Base-by-base conservation (phyloP, 2,888 invertebrate species). In the Ischnus inquisitorius region DNA sequence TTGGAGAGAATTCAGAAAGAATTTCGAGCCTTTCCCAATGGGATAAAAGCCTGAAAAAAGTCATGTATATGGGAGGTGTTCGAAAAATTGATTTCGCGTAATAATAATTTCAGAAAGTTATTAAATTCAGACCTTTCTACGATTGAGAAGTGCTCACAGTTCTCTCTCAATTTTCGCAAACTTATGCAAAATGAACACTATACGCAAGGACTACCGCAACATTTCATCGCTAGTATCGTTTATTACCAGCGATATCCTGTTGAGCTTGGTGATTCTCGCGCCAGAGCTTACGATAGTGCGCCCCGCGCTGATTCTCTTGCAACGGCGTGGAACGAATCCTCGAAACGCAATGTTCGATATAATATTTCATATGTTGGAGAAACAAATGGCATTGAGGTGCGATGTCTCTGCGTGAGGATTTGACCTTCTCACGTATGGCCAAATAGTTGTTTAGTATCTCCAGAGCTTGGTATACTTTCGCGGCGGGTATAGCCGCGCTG, bases 231-330 rank as follows among this genome's bases (percentile, higher is more conserved):
- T 34, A 39, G 4, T 19, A 10, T 43, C 4, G 16, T 39, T 2
- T 14, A 48, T 65, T 80, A 84, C 87, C 79, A 5, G 80, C 81
- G 51, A 85, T 85, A 19, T 85, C 81, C 57, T 77, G 76, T 68
- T 82, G 83, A 51, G 84, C 85, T 64, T 46, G 62, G 64, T 76
- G 80, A 81, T 86, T 86, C 6, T 86, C 82, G 25, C 77, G 72
- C 86, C 85, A 85, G 4, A 87, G 34, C 41, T 76, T 74, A 46
- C 74, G 71, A 69, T 69, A 83, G 74, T 80, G 51, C 34, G 43
- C 19, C 25, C 71, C 67, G 0, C 71, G 82, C 1, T 6, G 2
- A 65, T 82, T 84, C 1, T 82, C 84, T 4, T 71, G 65, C 16
- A n/a, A 4, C 2, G 83, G 83, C 1, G 79, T 69, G 39, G 22